These are phyloP conservation scores for Scelioninae gen. 1 DNA, from an alignment of 2,888 invertebrate genomes.

Conservation along the genomic window DNA sequence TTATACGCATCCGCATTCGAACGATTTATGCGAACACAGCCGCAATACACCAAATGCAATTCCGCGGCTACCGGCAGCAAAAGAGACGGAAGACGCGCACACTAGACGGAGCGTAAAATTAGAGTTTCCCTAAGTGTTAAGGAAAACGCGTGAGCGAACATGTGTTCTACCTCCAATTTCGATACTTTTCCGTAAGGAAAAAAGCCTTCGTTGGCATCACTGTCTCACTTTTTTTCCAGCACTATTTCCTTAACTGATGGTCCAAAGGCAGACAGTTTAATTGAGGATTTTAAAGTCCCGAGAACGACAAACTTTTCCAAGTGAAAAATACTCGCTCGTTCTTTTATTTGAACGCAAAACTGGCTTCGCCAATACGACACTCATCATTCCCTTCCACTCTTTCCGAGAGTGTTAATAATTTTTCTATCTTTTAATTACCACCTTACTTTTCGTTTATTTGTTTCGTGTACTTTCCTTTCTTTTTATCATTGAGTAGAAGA, in stretches of 20 bases:
- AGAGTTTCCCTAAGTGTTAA: conserved; percentile 60
- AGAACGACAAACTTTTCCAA: conserved; percentile 44
- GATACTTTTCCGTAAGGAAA: conserved; percentile 26
- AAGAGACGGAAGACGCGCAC: conserved; percentile 23
- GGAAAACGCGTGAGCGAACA: conserved; percentile 55
- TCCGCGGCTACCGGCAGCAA: conserved; percentile 3
- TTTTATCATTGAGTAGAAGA: too few relatives aligned
- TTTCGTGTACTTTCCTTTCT: too few relatives aligned
- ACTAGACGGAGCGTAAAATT: conserved; percentile 60
- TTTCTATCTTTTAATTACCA: conserved; percentile 47
- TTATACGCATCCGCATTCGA: conserved; percentile 39
- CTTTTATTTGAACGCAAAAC: conserved; percentile 41
- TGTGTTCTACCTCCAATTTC: conserved; percentile 32
- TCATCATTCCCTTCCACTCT: conserved; percentile 15
- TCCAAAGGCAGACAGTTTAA: conserved; percentile 60
- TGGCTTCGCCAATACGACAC: conserved; percentile 29
- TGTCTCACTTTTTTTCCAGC: conserved; percentile 26
- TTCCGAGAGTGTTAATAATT: conserved; percentile 45
- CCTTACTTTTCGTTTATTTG: too few relatives aligned
- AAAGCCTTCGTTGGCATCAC: conserved; percentile 23
- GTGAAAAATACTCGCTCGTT: conserved; percentile 33
- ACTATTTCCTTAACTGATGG: conserved; percentile 47
- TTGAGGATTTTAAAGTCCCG: conserved; percentile 51
- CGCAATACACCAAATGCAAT: conserved; percentile 42
- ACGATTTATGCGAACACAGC: conserved; percentile 41